These are phyloP conservation scores for Scolopax bukidnonensis DNA, from an alignment of 2,797 vertebrate genomes.

Conservation along the genomic window DNA sequence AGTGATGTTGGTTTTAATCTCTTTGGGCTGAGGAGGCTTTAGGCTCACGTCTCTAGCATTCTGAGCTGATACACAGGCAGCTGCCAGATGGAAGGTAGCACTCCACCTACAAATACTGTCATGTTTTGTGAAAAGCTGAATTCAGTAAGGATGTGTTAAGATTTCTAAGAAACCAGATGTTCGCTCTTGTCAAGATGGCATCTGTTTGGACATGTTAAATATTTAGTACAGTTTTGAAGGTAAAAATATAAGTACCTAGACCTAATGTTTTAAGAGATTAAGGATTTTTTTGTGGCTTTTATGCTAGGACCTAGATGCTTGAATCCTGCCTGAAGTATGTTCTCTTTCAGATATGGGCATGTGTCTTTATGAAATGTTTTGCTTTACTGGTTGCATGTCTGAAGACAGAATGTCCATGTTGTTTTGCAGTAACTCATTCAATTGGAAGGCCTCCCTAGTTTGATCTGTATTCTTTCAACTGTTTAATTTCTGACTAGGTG, in stretches of 20 bases:
- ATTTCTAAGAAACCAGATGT: background rate
- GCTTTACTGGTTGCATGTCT: background rate
- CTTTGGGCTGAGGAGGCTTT: background rate
- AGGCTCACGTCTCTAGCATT: background rate
- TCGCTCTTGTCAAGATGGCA: background rate
- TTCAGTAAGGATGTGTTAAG: background rate
- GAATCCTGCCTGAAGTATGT: background rate
- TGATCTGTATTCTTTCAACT: background rate
- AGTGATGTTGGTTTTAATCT: background rate
- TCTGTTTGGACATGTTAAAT: background rate
- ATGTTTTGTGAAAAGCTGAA: background rate
- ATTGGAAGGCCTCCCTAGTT: background rate
- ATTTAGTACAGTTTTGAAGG: background rate
- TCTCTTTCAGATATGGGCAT: background rate
- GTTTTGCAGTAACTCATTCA: background rate
- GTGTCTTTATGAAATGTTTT: background rate
- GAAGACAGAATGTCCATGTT: background rate
- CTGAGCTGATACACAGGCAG: background rate
- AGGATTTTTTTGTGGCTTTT: background rate
- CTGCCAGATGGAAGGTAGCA: background rate
- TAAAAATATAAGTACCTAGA: background rate
- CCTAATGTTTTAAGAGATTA: background rate
- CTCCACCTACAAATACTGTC: background rate
- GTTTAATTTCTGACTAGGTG: background rate
- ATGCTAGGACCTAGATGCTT: background rate